Conservation (phyloP, 2,113 vertebrate species). For the Dolichotis patagonum region DNA sequence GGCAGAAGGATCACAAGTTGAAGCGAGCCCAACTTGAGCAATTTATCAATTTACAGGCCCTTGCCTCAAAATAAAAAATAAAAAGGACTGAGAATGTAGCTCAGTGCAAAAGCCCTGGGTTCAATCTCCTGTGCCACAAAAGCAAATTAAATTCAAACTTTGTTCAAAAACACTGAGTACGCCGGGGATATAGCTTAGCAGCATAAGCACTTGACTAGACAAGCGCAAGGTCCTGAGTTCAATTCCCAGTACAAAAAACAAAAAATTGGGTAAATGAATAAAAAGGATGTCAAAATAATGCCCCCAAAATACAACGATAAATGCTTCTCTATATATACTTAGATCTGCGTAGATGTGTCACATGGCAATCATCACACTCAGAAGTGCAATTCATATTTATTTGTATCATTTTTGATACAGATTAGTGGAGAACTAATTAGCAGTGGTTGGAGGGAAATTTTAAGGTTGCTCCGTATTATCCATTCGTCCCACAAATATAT, state of each 20-base stretch:
- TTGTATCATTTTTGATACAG: background rate
- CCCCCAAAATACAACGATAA: background rate
- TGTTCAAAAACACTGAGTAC: background rate
- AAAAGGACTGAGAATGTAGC: background rate
- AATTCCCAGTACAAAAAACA: no score
- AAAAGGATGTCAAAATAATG: conserved; percentile 53
- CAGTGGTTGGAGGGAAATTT: background rate
- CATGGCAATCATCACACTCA: background rate
- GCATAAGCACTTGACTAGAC: no score
- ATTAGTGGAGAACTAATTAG: conserved; percentile 1
- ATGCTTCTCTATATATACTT: background rate
- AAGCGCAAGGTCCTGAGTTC: no score
- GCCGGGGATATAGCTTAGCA: no score
- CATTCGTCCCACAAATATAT: background rate
- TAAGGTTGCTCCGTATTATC: background rate
- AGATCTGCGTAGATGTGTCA: background rate
- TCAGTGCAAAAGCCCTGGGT: background rate
- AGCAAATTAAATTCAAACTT: background rate
- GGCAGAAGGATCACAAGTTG: background rate
- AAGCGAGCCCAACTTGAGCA: background rate
- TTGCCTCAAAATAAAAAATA: background rate
- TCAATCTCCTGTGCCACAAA: background rate
- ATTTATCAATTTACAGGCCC: background rate
- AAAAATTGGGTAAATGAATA: background rate
- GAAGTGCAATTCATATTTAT: background rate